Evolutionary conservation across 2,888 invertebrate species (phyloP), one percentile per base, ranked within the genome.

Genomic region (Chrysotoxum bicinctum): DNA sequence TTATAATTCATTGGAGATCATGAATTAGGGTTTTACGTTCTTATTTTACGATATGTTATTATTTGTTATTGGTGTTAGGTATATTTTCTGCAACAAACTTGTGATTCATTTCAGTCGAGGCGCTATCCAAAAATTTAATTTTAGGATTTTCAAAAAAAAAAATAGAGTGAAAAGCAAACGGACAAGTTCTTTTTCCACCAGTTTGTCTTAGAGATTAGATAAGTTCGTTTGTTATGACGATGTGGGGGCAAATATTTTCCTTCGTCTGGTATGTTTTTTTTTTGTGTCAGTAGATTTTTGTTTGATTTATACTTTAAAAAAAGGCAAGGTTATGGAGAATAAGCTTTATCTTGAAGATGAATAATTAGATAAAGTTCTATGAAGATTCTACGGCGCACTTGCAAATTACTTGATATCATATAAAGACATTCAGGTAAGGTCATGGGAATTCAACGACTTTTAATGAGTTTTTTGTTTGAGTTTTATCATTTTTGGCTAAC

Each of bases 161-260:
- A 50, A n/a, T 26, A n/a, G n/a, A 50, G 26, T 3, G 23, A 14
- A 50, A 56, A 21, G 6, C 2, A 35, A 14, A 12, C 14, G 12
- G 19, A 32, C 32, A 19, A 21, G 35, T 12, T 6, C 12, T 6
- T 16, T 54, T 54, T 30, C 7, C 14, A 32, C 16, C 12, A 50
- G 8, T 35, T 21, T 58, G 6, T 32, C 3, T 16, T 5, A 3
- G 4, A 58, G 58, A 58, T 69, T 23, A 69, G 80, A 80, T 80
- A 62, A 62, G 60, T 54, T 54, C 32, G 45, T 26, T 32, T 54
- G 12, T 23, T 14, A 19, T 16, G 45, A 56, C 3, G 45, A 76
- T 23, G n/a, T 37, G 19, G 62, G 62, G 43, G 52, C 50, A 50
- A 68, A 43, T 43, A 43, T 12, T 64, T 5, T 26, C 40, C 4